Evolutionary conservation across 1,140 invertebrate species (phyloP), one percentile per base, ranked within the genome.

Genomic region (Pentalonia nigronervosa): DNA sequence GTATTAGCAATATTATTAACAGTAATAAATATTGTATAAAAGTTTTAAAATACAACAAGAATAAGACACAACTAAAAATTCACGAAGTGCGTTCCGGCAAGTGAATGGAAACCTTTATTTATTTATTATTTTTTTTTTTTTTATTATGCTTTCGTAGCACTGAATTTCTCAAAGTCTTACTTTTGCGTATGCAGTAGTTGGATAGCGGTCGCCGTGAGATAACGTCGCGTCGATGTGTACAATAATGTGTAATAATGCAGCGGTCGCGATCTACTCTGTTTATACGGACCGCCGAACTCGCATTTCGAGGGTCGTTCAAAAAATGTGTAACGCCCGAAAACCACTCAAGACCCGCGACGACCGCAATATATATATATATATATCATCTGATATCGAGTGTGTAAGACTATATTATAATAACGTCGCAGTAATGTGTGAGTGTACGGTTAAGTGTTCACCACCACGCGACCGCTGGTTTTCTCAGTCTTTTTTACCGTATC

Each of bases 311-410:
- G 84, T 45, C 45, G 45, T 23, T 25, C 25, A 41, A 89, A 89
- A 87, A 89, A 89, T n/a, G 87, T 34, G 87, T 53, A 89, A 50
- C 87, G 87, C 87, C 87, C 87, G 87, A 53, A 89, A 89, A 89
- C 87, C 87, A 89, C 87, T 89, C 87, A 89, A 89, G 87, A 36
- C 87, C 48, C 41, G 84, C 83, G 83, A 45, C 83, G 83, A 45
- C 83, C 21, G 83, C 23, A 36, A 23, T 14, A 25, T 30, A 21
- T 7, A 47, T 53, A 53, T 50, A 4, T 48, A 48, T 48, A 36
- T 47, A 47, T 47, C 84, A 47, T 47, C 41, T 41, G 84, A 84
- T 84, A 84, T 86, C 84, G 25, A 86, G 41, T 47, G 45, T 86
- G 45, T 47, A 41, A 86, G 84, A 86, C 41, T 25, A 76, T 76